Evolutionary conservation across 2,113 vertebrate species (phyloP), one percentile per base, ranked within the genome.

Genomic region (Phylloscopus trochilus): DNA sequence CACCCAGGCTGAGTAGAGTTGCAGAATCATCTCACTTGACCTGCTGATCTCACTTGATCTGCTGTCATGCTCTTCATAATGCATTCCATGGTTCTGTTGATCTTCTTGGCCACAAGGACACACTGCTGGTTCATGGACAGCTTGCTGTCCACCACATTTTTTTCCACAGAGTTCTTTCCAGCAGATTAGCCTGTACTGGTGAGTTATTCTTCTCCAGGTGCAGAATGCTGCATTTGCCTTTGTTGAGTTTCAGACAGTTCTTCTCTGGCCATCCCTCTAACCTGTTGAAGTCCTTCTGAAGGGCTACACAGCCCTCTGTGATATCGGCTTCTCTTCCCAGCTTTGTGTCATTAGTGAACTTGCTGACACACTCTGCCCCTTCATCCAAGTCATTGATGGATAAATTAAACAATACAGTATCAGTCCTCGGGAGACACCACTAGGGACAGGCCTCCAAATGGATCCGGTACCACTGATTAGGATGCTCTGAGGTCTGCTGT

Each of bases 311-410:
- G 26, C 31, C 10, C 22, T 58, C 14, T 37, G 18, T 18, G 10
- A 15, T 73, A 37, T 24, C 0, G 0, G 5, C 33, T 22, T 1
- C 23, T 59, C 10, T 43, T 44, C 44, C 22, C 33, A 59, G 15
- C 37, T 67, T 33, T 44, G 12, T 52, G 8, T 33, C 12, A 13
- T 33, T 12, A 37, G 59, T 23, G 12, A 74, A 59, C 15, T 44
- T 73, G 27, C 43, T 43, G 26, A 15, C 10, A 31, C 17, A 37
- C 10, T 51, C 26, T 33, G 28, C 39, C 18, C 19, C 51, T 27
- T 74, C 27, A 49, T 58, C 22, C 26, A 37, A 66, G 15, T 11
- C 7, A 20, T 12, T 44, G 43, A 43, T 28, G 15, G 18, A 37
- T 22, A 51, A 33, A 4, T 64, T 37, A 58, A 80, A 51, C 11